Base-by-base conservation (phyloP, 2,888 invertebrate species). In the Nephrotoma flavescens region DNA sequence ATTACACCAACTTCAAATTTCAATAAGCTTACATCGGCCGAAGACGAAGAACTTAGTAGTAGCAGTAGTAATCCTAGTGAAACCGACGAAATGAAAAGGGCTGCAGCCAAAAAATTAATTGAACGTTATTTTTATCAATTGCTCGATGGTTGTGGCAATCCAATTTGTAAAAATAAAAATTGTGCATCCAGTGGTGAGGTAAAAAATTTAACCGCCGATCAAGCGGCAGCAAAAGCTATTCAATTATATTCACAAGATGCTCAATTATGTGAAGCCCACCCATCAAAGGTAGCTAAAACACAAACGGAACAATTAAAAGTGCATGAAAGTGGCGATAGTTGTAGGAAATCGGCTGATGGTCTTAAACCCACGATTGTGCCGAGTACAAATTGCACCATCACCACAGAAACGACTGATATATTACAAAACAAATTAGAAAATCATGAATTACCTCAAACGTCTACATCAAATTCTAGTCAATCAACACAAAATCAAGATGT, bases 111-210 rank as follows among this genome's bases (percentile, higher is more conserved):
- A 91, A 96, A 96, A 91, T 93, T 97, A 88, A 98, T 98, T 88
- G 97, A 97, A 92, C 94, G 96, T 90, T 98, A 98, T 92, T 98
- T 98, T 91, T 97, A 96, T 92, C 97, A 98, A 92, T 92, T 98
- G 88, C 95, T 96, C 83, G 96, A 97, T 91, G 98, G 98, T 89
- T 98, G 98, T 92, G 98, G 98, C 41, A 96, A 97, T 92, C 93
- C 94, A n/a, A 93, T 94, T 89, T 98, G 98, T 92, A 94, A 94
- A 89, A 98, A 98, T 92, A 94, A 94, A 90, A 94, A 95, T 91
- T 98, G 98, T 93, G 97, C 97, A 88, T 98, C 98, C 19, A 97
- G 97, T 92, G 96, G 96, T 89, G 94, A 95, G 92, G 96, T 97
- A 92, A 91, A 91, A 87, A 93, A 94, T 89, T 93, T 97, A 89